Conservation (phyloP, 2,797 vertebrate genomes). For the Neomorphus geoffroyi region DNA sequence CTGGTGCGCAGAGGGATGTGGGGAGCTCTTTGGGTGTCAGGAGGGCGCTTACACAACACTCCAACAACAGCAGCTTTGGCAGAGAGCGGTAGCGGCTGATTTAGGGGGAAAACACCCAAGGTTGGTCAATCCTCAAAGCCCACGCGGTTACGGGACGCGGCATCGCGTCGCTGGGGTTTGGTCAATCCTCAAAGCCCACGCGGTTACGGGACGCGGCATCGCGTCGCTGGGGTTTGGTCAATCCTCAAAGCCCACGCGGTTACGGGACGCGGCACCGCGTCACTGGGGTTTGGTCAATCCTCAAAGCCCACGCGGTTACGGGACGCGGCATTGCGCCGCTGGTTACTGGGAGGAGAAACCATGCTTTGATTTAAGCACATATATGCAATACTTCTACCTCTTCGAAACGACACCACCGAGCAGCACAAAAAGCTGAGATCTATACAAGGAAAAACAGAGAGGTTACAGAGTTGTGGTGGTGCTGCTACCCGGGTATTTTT, state of each 20-base stretch:
- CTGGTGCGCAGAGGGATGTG: background rate
- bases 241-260: background rate
- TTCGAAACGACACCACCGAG: constrained; percentile 48
- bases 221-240: background rate
- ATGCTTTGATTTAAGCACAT: constrained; percentile 47
- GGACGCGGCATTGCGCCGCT: background rate
- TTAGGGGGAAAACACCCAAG: background rate
- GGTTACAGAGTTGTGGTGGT: accelerated
- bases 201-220: too few relatives aligned
- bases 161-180: background rate
- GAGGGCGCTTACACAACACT: background rate
- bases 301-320: background rate
- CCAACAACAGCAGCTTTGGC: background rate
- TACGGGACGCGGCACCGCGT: background rate
- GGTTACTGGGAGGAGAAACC: background rate
- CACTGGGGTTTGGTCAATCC: background rate
- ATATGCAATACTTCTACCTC: constrained; percentile 58
- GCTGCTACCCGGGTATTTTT: background rate
- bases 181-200: constrained; percentile 1
- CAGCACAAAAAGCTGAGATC: constrained; percentile 74
- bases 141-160: background rate
- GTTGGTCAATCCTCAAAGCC: background rate
- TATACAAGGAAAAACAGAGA: constrained; percentile 53
- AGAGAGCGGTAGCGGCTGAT: background rate
- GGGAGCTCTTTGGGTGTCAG: background rate